Conservation (phyloP, 1,140 invertebrate genomes). For the Brachionus angularis region DNA sequence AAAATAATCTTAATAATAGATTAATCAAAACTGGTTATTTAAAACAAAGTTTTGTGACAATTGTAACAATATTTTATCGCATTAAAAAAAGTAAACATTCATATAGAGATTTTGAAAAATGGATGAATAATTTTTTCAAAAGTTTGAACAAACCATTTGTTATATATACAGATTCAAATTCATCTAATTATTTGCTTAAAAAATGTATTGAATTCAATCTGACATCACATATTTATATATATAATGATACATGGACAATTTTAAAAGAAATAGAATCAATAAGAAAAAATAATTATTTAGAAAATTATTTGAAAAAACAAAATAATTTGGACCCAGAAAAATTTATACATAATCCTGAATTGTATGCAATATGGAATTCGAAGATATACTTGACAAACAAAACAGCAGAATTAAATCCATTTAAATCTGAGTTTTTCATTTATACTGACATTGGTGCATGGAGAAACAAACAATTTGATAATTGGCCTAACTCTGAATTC, state of each 20-base stretch:
- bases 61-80: neutral
- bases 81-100: neutral
- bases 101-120: neutral
- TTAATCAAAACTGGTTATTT: no score
- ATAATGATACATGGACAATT: neutral
- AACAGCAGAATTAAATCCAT: neutral
- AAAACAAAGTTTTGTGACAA: no score
- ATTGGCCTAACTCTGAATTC: neutral
- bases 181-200: neutral
- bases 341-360: neutral
- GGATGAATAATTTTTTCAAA: neutral
- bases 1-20: no score
- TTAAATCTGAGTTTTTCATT: neutral
- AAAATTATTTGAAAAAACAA: neutral
- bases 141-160: neutral
- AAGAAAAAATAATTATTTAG: neutral
- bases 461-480: neutral
- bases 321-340: neutral
- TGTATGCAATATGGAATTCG: slow-evolving; percentile 8
- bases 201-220: neutral
- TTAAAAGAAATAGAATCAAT: neutral
- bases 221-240: neutral
- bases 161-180: neutral
- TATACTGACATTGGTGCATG: neutral
- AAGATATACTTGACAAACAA: neutral